Conservation (phyloP, 2,797 vertebrate species). For the Antrozous pallidus region DNA sequence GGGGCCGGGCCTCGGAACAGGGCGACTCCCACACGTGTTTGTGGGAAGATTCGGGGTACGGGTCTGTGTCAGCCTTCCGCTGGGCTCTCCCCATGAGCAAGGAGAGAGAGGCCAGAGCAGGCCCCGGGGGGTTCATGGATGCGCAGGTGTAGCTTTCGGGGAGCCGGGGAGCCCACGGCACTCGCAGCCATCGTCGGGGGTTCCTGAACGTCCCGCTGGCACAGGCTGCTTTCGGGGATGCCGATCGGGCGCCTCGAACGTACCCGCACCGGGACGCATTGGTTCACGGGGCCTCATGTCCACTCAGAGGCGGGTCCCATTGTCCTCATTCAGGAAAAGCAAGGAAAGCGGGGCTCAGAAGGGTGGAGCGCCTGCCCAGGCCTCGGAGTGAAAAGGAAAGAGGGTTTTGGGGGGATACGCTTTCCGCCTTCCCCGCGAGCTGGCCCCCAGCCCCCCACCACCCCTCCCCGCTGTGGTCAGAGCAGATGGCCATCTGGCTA, state of each 20-base stretch:
- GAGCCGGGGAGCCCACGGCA: background rate
- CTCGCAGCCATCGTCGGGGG: too few species aligned
- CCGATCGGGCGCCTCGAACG: too few species aligned
- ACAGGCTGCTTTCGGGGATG: background rate
- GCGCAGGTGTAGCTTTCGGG: accelerated
- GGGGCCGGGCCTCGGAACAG: background rate
- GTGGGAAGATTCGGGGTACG: background rate
- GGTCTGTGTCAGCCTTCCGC: accelerated
- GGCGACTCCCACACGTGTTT: accelerated
- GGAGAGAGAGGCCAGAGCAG: background rate
- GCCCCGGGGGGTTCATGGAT: background rate
- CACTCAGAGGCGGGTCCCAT: background rate
- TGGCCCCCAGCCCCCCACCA: background rate
- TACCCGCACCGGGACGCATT: accelerated
- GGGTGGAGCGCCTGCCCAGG: background rate
- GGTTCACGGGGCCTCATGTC: background rate
- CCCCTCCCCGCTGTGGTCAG: background rate
- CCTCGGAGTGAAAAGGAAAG: background rate
- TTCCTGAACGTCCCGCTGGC: background rate
- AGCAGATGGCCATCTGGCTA: background rate
- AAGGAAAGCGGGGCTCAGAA: background rate
- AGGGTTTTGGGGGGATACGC: background rate
- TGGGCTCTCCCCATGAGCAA: background rate
- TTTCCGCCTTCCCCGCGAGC: background rate
- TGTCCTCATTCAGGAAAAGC: background rate